Base-by-base conservation (phyloP, 2,113 vertebrate species). In the Pyrgilauda ruficollis region DNA sequence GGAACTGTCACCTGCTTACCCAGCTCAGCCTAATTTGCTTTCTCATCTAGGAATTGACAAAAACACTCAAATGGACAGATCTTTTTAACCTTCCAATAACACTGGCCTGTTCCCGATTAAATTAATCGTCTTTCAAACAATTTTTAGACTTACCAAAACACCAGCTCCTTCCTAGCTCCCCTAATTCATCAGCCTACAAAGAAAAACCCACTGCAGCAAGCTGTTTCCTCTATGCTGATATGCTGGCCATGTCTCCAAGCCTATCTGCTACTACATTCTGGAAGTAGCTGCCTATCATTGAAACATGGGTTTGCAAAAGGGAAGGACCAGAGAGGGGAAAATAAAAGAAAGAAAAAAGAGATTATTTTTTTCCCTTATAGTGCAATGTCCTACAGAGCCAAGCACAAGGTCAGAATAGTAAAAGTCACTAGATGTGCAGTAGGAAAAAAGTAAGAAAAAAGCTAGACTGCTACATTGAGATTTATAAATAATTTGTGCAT, bases 141-240 rank as follows among this genome's bases (percentile, higher is more conserved):
- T 21, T 61, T 76, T 85, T 68, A 39, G 63, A 63, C 59, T 74
- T 62, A 50, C 13, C 31, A 46, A 79, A 72, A 8, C 15, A 55
- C 8, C 10, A 64, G 27, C 22, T 84, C 28, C n/a, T 75, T 44
- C 39, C 27, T 41, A 15, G 27, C 2, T 3, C 39, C 3, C 7
- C 20, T 22, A 44, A 37, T 47, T 72, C 52, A 56, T 44, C 31
- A 79, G 44, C 3, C 18, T 62, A 47, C 31, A 35, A 39, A 55
- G 13, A 7, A 75, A 84, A 58, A 4, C 0, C 5, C 2, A 3
- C 10, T 52, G 22, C 50, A 72, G 30, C 1, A 1, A 31, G 30
- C 13, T 66, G 2, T 63, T n/a, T 90, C 14, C 33, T 59, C 46
- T 62, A 0, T 41, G 16, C 61, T 63, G 43, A 47, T 13, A 13